phyloP scores from a whole-genome alignment of 2,113 vertebrate species.

The Formicarius rufipectus region DNA sequence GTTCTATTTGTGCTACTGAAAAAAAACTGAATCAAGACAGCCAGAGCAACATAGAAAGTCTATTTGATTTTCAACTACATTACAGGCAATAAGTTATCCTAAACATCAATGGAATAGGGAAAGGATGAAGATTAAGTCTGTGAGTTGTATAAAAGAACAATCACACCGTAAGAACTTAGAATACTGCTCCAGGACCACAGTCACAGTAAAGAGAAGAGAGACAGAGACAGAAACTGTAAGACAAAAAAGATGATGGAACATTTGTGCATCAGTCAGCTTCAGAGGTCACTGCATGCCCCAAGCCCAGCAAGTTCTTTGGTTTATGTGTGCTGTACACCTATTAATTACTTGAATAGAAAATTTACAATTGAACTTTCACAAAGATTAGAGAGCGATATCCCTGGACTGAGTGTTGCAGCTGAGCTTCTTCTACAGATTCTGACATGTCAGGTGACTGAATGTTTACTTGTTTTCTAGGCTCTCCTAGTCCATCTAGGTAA shows the following conservation, averaged over 20 bases:
- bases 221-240: not conserved
- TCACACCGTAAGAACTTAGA: not conserved
- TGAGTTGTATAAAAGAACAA: not conserved
- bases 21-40: not conserved
- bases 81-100: not conserved
- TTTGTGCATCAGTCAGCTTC: not conserved
- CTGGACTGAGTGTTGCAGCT: not conserved
- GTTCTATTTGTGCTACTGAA: not conserved
- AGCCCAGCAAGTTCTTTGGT: not conserved
- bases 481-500: not conserved
- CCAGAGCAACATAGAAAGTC: not conserved
- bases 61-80: not conserved
- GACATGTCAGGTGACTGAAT: not conserved
- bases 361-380: not conserved
- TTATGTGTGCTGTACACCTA: not conserved
- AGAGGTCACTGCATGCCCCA: not conserved
- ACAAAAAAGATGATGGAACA: not conserved
- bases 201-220: not conserved
- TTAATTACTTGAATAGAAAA: not conserved
- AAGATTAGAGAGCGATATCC: not conserved
- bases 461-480: not conserved
- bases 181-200: not conserved
- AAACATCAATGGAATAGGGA: not conserved
- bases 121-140: not conserved
- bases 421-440: not conserved